Conservation (phyloP, 2,888 invertebrate genomes). For the Exephanes ischioxanthus region DNA sequence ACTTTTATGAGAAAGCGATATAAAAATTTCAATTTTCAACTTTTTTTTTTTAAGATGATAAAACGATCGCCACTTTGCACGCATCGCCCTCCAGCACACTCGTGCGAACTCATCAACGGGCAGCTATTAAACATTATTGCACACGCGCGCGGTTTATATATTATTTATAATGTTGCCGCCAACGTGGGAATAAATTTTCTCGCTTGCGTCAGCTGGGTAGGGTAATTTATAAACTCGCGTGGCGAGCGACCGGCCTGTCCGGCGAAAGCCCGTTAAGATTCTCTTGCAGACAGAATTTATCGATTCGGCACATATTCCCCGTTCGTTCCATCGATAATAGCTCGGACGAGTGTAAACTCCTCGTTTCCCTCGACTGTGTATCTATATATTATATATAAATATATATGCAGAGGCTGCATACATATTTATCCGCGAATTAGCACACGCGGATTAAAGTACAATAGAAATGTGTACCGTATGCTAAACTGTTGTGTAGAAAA, state of each 20-base stretch:
- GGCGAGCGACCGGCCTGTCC: not conserved
- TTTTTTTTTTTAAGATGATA: not conserved
- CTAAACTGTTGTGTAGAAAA: not conserved
- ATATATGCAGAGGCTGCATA: not conserved
- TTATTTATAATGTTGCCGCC: not conserved
- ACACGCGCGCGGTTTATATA: not conserved
- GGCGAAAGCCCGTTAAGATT: constrained; percentile 54
- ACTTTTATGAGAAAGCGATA: too few species aligned
- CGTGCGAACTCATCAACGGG: not conserved
- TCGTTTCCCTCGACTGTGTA: constrained; percentile 13
- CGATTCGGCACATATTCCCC: constrained; percentile 82
- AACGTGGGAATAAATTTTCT: constrained; percentile 10
- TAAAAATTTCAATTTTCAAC: too few species aligned
- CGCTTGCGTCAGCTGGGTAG: constrained; percentile 19
- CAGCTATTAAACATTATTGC: not conserved
- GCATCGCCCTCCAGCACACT: not conserved
- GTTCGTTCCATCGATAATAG: constrained; percentile 74
- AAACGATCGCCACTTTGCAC: not conserved
- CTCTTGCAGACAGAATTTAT: constrained; percentile 70
- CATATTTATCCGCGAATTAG: not conserved
- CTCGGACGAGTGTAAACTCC: constrained; percentile 50
- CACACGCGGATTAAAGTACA: not conserved
- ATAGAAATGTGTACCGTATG: constrained; percentile 8
- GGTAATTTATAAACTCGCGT: constrained; percentile 26
- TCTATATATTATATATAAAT: not conserved